Base-by-base conservation (phyloP, 2,888 invertebrate species). In the Rotaria macrura region DNA sequence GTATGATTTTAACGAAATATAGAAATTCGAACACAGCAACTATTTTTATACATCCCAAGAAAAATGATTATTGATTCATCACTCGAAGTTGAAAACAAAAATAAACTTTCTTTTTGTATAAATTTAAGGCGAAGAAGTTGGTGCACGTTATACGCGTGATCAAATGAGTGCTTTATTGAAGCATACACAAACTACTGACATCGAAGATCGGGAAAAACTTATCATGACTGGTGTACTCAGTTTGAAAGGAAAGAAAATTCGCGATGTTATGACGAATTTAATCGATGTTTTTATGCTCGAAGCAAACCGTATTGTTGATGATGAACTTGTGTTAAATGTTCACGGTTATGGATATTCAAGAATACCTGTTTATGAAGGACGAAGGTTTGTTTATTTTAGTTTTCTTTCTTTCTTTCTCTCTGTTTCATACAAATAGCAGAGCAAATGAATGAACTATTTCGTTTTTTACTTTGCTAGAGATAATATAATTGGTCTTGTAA, bases 121-220 rank as follows among this genome's bases (percentile, higher is more conserved):
- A 79, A 38, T 79, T 79, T 65, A 20, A 79, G 79, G 79, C 4
- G 79, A 79, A 52, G 98, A 99, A 92, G 96, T 99, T 87, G 97
- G 97, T 85, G 95, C 94, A 90, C 96, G 97, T 0, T 99, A 98
- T 92, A 97, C 96, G 90, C 93, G 98, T 86, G 97, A 98, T 90
- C 93, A 97, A 84, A 93, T 99, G 43, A 96, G 97, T 92, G 98
- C 98, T 89, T 25, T 84, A 25, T 93, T 99, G 74, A 95, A 99
- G 84, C 94, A 94, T 93, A 95, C 87, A 52, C 87, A 87, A 49
- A 85, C 17, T 2, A 49, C 52, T 25, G 84, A 84, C 40, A 84
- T 84, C 17, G 54, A 84, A 57, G 54, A 84, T 57, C 54, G 55
- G 23, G 84, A 84, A 57, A 55, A 55, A 34, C 52, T 40, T 38